Base-by-base conservation (phyloP, 2,113 vertebrate genomes). In the Heptranchias perlo region DNA sequence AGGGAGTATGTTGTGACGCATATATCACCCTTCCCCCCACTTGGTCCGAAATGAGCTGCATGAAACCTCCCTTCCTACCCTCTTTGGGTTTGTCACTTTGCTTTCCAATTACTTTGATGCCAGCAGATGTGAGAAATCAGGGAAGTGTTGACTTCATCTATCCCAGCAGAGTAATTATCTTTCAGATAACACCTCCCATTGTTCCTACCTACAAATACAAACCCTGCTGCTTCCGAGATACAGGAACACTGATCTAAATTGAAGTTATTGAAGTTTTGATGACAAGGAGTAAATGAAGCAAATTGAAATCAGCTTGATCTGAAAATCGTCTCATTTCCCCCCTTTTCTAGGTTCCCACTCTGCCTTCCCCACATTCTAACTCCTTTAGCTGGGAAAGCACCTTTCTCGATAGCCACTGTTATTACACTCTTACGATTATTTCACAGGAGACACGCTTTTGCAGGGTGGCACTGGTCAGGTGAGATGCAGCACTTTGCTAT, bases 51-150 rank as follows among this genome's bases (percentile, higher is more conserved):
- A 65, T 58, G 91, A 94, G n/a, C n/a, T 65, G 58, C 62, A n/a
- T n/a, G 39, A 94, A 94, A 44, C n/a, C 61, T 94, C 61, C 61
- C 61, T 64, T 65, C 16, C 39, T 62, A 62, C 91, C 91, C n/a
- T 64, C 91, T 47, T n/a, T 31, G 16, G 35, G 89, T 92, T 92
- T 94, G 61, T 94, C 91, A 65, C 18, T 64, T 64, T 44, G 61
- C n/a, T 94, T 94, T 94, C 91, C 61, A 64, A 94, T 94, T 94
- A 94, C 61, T 64, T 64, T 64, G 91, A 94, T 62, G 91, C 61
- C 91, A 94, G 61, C 91, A 94, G 58, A 62, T 64, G 91, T 62
- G n/a, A 94, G n/a, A 94, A 64, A 65, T 94, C 61, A 94, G 91
- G 91, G n/a, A 62, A 64, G 61, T 64, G 58, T 39, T 94, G 91